Percentiles rank a stretch among this genome's conserved stretches.
These are phyloP conservation scores for Electrona antarctica DNA, from an alignment of 2,113 vertebrate species.

Conservation along the genomic window DNA sequence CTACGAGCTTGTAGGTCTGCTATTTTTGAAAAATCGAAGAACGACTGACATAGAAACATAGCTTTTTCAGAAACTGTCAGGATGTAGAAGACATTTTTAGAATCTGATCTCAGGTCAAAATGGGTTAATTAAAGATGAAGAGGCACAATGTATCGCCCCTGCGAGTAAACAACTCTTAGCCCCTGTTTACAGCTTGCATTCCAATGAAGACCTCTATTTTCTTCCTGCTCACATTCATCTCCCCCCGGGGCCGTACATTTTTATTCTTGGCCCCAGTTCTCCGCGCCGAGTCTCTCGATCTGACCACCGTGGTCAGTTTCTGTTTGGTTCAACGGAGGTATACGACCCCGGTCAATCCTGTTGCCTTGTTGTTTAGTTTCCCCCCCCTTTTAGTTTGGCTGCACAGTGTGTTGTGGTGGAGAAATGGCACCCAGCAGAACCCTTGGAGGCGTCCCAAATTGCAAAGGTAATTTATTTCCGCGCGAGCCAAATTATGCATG, in stretches of 20 bases:
- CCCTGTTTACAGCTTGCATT: conserved; percentile 46
- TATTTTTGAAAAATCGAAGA: no score
- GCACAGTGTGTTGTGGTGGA: conserved; percentile 8
- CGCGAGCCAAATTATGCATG: conserved; percentile 46
- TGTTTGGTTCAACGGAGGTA: conserved; percentile 52
- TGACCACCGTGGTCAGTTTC: conserved; percentile 45
- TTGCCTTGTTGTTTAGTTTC: conserved; percentile 29
- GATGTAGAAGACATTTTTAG: no score
- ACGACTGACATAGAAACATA: no score
- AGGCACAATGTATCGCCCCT: conserved; percentile 52
- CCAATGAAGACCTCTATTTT: conserved; percentile 14
- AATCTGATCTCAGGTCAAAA: no score
- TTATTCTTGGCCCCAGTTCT: conserved; percentile 18
- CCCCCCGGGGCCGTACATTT: conserved; percentile 37
- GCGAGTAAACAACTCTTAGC: conserved; percentile 58
- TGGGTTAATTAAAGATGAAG: conserved; percentile 64
- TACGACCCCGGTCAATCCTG: conserved; percentile 35
- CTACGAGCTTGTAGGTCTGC: no score
- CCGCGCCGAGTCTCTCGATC: conserved; percentile 9
- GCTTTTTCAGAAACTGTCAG: no score
- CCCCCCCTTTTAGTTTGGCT: conserved; percentile 21
- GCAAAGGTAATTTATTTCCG: conserved; percentile 65
- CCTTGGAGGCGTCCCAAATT: conserved; percentile 53
- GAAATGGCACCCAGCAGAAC: conserved; percentile 46
- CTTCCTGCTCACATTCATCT: conserved; percentile 21